These are phyloP conservation scores for Semicossyphus pulcher DNA, from an alignment of 2,113 vertebrate species.

Conservation along the genomic window DNA sequence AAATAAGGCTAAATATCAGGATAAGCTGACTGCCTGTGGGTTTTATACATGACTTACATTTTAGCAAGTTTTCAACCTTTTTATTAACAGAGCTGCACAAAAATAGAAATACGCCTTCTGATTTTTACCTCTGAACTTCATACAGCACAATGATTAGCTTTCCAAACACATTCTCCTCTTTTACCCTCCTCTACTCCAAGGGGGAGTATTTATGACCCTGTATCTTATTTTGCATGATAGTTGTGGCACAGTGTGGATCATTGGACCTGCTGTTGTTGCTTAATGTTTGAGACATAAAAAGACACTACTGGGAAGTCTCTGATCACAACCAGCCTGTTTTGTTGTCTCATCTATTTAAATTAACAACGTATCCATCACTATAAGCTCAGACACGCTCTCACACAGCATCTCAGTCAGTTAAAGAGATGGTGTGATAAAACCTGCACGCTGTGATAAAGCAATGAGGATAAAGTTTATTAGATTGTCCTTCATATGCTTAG, in stretches of 20 bases:
- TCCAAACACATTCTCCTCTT: background rate
- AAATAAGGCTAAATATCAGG: too few species aligned
- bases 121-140: conserved; percentile 11
- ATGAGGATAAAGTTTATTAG: background rate
- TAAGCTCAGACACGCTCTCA: background rate
- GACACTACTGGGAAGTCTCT: background rate
- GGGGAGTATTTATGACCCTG: conserved; percentile 14
- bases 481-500: conserved; percentile 6
- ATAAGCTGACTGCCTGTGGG: too few species aligned
- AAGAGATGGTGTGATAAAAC: background rate
- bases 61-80: background rate
- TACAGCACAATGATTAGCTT: conserved; percentile 9
- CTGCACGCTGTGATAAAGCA: background rate
- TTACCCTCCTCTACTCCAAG: background rate
- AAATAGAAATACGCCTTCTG: background rate
- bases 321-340: background rate
- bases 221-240: background rate
- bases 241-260: background rate
- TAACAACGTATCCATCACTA: background rate
- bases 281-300: background rate
- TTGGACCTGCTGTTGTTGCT: background rate
- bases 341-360: background rate
- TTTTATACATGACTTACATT: background rate
- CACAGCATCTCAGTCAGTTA: background rate
- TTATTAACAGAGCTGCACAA: background rate